These are phyloP conservation scores for Acanthochromis polyacanthus DNA, from an alignment of 2,113 vertebrate species.

Conservation along the genomic window DNA sequence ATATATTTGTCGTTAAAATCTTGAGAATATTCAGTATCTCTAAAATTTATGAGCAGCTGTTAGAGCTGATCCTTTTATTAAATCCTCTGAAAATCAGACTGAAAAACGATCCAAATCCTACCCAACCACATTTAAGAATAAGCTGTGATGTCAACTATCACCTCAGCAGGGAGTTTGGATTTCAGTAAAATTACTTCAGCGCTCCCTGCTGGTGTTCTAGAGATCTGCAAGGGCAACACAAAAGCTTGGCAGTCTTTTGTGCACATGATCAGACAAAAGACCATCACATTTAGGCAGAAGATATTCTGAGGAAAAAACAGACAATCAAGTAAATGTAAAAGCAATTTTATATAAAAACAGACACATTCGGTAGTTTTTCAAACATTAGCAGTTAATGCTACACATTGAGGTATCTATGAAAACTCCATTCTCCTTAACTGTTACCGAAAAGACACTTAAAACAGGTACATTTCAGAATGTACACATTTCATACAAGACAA, in stretches of 20 bases:
- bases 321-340: constrained; percentile 45
- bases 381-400: constrained; percentile 64
- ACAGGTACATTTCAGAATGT: constrained; percentile 50
- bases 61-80: constrained; percentile 13
- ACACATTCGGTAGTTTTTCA: constrained; percentile 61
- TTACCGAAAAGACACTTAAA: constrained; percentile 49
- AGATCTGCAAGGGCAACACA: constrained; percentile 33
- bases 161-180: constrained; percentile 3
- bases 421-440: constrained; percentile 34
- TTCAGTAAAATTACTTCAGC: constrained; percentile 24
- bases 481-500: constrained; percentile 41
- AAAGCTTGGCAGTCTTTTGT: constrained; percentile 2
- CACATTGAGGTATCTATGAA: constrained; percentile 72
- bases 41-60: not conserved
- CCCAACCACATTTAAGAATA: constrained; percentile 1
- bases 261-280: constrained; percentile 15
- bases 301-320: not conserved
- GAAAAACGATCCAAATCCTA: not conserved
- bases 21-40: not conserved
- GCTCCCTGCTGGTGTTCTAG: constrained; percentile 47
- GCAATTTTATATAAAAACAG: constrained; percentile 59
- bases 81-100: constrained; percentile 10
- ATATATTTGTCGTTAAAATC: not conserved
- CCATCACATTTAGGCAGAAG: not conserved
- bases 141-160: constrained; percentile 2